These are phyloP conservation scores for Lepidurus packardi DNA, from an alignment of 1,140 invertebrate species.

Conservation along the genomic window DNA sequence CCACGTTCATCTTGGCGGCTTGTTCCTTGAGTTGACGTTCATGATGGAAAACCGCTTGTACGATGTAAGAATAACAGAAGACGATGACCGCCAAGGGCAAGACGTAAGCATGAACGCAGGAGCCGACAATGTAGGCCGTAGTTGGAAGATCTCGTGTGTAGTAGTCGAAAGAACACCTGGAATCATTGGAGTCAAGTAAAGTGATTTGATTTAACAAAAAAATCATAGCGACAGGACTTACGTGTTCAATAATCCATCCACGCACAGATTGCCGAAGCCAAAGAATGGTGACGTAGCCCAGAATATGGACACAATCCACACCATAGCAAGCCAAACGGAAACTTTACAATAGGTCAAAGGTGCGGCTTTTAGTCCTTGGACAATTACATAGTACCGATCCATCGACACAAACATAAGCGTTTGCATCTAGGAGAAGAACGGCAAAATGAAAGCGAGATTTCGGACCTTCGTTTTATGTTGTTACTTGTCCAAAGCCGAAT, in stretches of 20 bases:
- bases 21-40: slow-evolving; percentile 45
- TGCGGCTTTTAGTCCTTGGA: slow-evolving; percentile 39
- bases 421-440: slow-evolving; percentile 38
- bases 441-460: slow-evolving; percentile 37
- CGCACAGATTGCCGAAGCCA: slow-evolving; percentile 40
- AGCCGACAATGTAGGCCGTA: slow-evolving; percentile 49
- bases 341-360: slow-evolving; percentile 39
- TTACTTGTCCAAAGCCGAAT: slow-evolving; percentile 9
- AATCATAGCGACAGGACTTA: background rate
- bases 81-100: slow-evolving; percentile 44
- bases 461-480: slow-evolving; percentile 14
- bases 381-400: slow-evolving; percentile 43
- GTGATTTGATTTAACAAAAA: background rate
- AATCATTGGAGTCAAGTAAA: background rate
- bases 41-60: slow-evolving; percentile 48
- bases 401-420: slow-evolving; percentile 40
- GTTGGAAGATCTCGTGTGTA: slow-evolving; percentile 58
- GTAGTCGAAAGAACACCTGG: slow-evolving; percentile 54
- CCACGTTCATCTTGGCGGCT: slow-evolving; percentile 44
- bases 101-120: slow-evolving; percentile 39
- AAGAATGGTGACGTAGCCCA: slow-evolving; percentile 40
- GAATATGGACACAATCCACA: slow-evolving; percentile 39
- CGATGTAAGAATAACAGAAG: slow-evolving; percentile 46
- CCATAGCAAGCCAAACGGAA: slow-evolving; percentile 36
- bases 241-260: slow-evolving; percentile 38